phyloP scores from a whole-genome alignment of 1,140 invertebrate genomes.

The Drosophila triauraria region DNA sequence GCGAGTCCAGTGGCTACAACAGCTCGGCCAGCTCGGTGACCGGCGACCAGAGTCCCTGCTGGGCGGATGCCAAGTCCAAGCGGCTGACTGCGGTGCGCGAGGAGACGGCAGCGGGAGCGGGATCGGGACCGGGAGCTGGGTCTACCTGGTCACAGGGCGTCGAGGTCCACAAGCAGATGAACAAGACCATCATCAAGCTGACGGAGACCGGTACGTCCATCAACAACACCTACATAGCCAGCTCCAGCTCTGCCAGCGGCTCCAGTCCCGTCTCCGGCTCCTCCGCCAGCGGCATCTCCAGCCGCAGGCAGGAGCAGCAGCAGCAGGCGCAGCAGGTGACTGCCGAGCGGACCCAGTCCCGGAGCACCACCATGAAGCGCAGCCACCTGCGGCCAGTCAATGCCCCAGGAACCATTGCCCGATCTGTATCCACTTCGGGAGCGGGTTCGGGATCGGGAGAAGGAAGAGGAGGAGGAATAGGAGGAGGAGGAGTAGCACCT shows the following conservation, averaged over 20 bases:
- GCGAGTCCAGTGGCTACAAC: conserved; percentile 92
- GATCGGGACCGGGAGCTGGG: conserved; percentile 83
- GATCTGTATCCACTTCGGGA: neutral
- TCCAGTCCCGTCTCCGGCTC: conserved; percentile 7
- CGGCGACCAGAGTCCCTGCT: conserved; percentile 89
- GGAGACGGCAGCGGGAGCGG: conserved; percentile 37
- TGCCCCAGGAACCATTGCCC: neutral
- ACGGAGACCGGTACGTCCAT: conserved; percentile 89
- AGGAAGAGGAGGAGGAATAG: conserved; percentile 18
- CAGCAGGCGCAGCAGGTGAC: neutral
- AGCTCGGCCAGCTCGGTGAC: conserved; percentile 91
- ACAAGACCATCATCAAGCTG: conserved; percentile 89
- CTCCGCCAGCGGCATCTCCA: conserved; percentile 14
- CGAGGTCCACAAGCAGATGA: conserved; percentile 84
- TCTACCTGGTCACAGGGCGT: conserved; percentile 26
- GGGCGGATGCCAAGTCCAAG: conserved; percentile 86
- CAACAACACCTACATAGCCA: conserved; percentile 61
- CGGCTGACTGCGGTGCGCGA: conserved; percentile 89
- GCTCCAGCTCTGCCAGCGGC: conserved; percentile 9
- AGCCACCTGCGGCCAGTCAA: conserved; percentile 31
- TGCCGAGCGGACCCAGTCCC: conserved; percentile 24
- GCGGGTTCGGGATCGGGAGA: neutral
- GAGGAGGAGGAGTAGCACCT: conserved; percentile 15
- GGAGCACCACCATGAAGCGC: conserved; percentile 63
- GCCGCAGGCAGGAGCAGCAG: conserved; percentile 11